These are phyloP conservation scores for Mycalesis mineus DNA, from an alignment of 2,888 invertebrate genomes.

Conservation along the genomic window DNA sequence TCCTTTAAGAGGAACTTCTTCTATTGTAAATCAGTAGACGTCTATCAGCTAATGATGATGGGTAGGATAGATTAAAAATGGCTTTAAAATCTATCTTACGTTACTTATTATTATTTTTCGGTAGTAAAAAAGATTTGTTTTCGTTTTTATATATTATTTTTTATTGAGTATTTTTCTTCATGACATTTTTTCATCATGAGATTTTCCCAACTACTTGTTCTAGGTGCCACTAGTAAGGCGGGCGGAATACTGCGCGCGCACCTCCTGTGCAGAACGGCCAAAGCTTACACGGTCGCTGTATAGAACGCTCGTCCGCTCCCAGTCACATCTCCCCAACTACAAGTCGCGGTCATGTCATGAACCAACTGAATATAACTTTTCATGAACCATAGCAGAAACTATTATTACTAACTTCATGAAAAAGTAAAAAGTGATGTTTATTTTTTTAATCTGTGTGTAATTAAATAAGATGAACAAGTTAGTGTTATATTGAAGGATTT, in stretches of 20 bases:
- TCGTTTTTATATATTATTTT: too few species aligned
- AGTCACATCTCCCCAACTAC: background rate
- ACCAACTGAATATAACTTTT: background rate
- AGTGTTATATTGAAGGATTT: background rate
- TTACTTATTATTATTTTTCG: too few species aligned
- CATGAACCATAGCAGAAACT: background rate
- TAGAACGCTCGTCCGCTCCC: background rate
- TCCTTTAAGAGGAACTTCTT: too few species aligned
- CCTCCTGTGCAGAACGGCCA: background rate
- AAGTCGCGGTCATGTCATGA: constrained; percentile 1
- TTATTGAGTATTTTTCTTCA: too few species aligned
- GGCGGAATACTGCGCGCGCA: constrained; percentile 18
- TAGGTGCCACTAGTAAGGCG: background rate
- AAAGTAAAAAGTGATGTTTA: background rate
- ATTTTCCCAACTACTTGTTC: background rate
- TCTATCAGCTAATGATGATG: too few species aligned
- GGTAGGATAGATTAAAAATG: too few species aligned
- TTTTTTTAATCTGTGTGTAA: background rate
- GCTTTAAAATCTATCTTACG: too few species aligned
- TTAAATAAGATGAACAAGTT: background rate
- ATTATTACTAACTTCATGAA: background rate
- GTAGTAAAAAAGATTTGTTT: too few species aligned
- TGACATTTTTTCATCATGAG: background rate
- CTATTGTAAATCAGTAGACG: too few species aligned
- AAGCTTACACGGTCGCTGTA: background rate